These are phyloP conservation scores for Malaclemys terrapin DNA, from an alignment of 2,113 vertebrate genomes.

Conservation along the genomic window DNA sequence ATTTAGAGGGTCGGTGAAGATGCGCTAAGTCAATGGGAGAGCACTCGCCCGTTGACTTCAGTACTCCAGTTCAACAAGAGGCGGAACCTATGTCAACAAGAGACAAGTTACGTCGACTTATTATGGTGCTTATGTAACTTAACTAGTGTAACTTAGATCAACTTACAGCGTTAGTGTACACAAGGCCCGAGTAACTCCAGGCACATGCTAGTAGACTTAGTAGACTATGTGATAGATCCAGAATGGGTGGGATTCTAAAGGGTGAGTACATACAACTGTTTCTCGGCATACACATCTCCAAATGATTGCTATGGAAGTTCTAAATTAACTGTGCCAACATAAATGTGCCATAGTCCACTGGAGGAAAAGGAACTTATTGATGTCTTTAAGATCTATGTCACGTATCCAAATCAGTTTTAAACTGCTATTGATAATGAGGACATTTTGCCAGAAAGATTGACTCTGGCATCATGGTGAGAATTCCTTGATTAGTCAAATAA, in stretches of 20 bases:
- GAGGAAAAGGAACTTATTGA: background rate
- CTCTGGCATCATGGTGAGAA: background rate
- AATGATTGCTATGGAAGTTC: background rate
- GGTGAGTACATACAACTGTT: background rate
- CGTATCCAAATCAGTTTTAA: background rate
- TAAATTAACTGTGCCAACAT: background rate
- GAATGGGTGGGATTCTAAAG: background rate
- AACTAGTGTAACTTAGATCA: too few relatives aligned
- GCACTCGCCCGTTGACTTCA: too few relatives aligned
- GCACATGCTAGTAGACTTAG: background rate
- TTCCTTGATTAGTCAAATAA: background rate
- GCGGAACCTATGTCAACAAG: too few relatives aligned
- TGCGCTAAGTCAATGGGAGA: too few relatives aligned
- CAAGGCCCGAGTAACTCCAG: background rate
- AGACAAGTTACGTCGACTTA: too few relatives aligned
- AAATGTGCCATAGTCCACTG: background rate
- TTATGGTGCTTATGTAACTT: too few relatives aligned
- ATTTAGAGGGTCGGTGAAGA: too few relatives aligned
- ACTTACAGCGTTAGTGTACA: too few relatives aligned
- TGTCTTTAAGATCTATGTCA: background rate
- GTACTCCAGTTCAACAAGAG: too few relatives aligned
- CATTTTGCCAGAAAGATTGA: background rate
- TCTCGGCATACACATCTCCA: background rate
- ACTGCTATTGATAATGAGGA: background rate
- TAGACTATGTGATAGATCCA: background rate